These are phyloP conservation scores for Ischnura elegans DNA, from an alignment of 2,888 invertebrate species.

Conservation along the genomic window DNA sequence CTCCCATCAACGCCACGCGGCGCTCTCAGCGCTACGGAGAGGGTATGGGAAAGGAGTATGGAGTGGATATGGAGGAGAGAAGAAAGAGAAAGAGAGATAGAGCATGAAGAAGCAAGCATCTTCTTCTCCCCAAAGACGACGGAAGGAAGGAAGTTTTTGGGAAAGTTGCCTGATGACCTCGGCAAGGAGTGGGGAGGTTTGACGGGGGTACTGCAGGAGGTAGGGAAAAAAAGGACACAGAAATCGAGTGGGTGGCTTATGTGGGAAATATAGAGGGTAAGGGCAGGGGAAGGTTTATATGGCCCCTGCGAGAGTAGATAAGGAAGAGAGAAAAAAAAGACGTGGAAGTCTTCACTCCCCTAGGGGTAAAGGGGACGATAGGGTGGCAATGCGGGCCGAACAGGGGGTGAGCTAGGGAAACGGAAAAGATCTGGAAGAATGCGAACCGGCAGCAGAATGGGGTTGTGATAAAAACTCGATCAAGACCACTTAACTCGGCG, in stretches of 20 bases:
- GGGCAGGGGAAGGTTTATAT: conserved; percentile 19
- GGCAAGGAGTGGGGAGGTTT: background rate
- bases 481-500: too few relatives aligned
- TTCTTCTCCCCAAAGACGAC: background rate
- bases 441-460: background rate
- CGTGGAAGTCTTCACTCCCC: background rate
- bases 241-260: background rate
- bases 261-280: background rate
- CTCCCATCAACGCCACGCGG: background rate
- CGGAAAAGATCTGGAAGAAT: conserved; percentile 20
- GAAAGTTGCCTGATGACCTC: conserved; percentile 49
- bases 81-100: background rate
- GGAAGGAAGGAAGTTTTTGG: conserved; percentile 42
- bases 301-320: conserved; percentile 49
- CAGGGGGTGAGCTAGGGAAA: background rate
- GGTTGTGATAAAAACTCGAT: too few relatives aligned
- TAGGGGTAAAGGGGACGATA: background rate
- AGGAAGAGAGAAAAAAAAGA: conserved; percentile 37
- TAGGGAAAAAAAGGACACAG: background rate
- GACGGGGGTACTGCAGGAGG: background rate
- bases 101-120: background rate
- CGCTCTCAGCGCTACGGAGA: background rate
- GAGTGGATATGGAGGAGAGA: background rate
- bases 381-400: background rate
- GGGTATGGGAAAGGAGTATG: background rate